These are phyloP conservation scores for Paratrypauchen microcephalus DNA, from an alignment of 2,797 vertebrate genomes.

Conservation along the genomic window DNA sequence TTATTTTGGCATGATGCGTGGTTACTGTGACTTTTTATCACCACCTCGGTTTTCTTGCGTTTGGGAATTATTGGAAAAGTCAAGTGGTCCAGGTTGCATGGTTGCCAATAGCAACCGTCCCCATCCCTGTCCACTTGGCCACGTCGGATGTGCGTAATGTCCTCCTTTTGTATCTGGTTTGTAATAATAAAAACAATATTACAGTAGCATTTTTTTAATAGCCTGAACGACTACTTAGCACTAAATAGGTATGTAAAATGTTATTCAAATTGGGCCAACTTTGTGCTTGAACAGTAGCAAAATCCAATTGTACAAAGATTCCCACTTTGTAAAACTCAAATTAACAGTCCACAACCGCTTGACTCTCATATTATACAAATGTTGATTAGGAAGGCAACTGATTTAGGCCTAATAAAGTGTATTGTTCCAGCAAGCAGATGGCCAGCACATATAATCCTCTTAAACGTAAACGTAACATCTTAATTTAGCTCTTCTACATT, in stretches of 20 bases:
- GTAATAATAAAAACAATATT: background rate
- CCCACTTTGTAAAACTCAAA: background rate
- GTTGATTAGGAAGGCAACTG: background rate
- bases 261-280: no score
- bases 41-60: background rate
- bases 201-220: background rate
- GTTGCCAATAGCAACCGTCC: conserved; percentile 48
- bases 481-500: background rate
- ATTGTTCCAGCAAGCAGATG: conserved; percentile 43
- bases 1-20: background rate
- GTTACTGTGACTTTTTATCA: background rate
- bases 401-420: conserved; percentile 19
- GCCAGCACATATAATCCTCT: conserved; percentile 61
- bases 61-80: conserved; percentile 2
- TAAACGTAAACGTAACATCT: conserved; percentile 40
- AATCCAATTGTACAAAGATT: background rate
- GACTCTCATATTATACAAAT: background rate
- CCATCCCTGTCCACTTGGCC: background rate
- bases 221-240: no score
- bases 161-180: background rate
- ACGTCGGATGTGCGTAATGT: background rate
- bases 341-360: background rate
- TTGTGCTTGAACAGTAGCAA: no score
- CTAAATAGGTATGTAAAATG: no score
- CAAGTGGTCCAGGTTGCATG: conserved; percentile 13